phyloP scores from a whole-genome alignment of 2,888 invertebrate genomes.

The Eupsilia transversa region DNA sequence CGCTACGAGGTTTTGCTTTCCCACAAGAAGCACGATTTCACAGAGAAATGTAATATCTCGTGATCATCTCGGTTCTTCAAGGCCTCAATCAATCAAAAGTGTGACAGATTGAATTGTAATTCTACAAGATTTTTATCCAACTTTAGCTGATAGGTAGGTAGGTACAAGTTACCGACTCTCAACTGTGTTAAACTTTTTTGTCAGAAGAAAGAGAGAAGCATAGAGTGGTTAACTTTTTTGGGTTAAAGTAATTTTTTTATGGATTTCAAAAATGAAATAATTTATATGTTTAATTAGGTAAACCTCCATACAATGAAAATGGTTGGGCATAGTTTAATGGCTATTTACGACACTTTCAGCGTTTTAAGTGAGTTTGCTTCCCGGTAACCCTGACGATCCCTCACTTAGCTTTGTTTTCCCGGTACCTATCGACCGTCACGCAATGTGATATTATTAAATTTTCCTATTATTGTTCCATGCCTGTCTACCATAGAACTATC shows the following conservation, averaged over 20 bases:
- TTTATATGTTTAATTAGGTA: too few relatives aligned
- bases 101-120: conserved; percentile 7
- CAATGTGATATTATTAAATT: conserved; percentile 32
- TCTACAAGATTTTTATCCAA: conserved; percentile 10
- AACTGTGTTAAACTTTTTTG: neutral
- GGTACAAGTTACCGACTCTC: neutral
- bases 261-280: neutral
- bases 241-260: neutral
- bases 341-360: conserved; percentile 4
- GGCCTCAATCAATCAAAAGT: conserved; percentile 33
- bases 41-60: conserved; percentile 26
- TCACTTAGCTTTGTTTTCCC: conserved; percentile 56
- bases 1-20: conserved; percentile 24
- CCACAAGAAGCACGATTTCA: conserved; percentile 28
- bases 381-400: conserved; percentile 80
- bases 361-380: conserved; percentile 63
- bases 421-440: conserved; percentile 73
- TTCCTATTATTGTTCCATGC: neutral
- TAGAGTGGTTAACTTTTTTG: neutral
- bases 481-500: neutral
- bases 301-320: neutral
- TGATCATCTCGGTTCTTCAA: conserved; percentile 32
- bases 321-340: neutral
- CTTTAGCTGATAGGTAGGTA: neutral
- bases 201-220: neutral